A percentile compares a stretch with the other conserved stretches of the same genome.
Evolutionary conservation across 2,888 invertebrate species (phyloP).

Genomic region (Spialia ferax): DNA sequence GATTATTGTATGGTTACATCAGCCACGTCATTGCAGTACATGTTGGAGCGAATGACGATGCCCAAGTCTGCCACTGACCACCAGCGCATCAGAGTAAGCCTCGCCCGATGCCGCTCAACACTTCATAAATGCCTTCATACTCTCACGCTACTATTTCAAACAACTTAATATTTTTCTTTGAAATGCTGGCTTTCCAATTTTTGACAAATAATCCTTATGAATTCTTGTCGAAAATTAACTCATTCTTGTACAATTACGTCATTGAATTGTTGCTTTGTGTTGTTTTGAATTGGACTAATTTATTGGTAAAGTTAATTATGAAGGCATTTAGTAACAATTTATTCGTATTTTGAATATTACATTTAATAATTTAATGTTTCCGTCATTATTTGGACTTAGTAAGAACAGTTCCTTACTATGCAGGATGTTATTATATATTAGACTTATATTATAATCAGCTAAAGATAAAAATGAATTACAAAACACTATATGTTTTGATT

Average conservation of each 20-base stretch:
- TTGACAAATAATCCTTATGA: conserved; percentile 35
- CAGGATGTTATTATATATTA: too few species aligned
- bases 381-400: too few species aligned
- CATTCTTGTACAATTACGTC: conserved; percentile 23
- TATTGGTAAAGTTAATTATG: conserved; percentile 52
- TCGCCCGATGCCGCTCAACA: conserved; percentile 50
- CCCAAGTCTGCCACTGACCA: conserved; percentile 94
- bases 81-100: conserved; percentile 97
- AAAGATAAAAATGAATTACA: too few species aligned
- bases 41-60: conserved; percentile 96
- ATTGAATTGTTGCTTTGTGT: conserved; percentile 33
- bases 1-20: conserved; percentile 50
- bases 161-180: conserved; percentile 1
- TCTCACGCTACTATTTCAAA: conserved; percentile 22
- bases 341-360: conserved; percentile 47
- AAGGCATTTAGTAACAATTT: conserved; percentile 65
- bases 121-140: conserved; percentile 69
- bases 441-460: too few species aligned
- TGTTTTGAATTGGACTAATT: conserved; percentile 41
- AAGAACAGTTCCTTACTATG: too few species aligned
- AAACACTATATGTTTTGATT: too few species aligned
- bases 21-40: conserved; percentile 90
- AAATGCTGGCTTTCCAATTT: conserved; percentile 16
- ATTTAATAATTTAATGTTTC: not conserved
- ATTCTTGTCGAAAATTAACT: conserved; percentile 33